phyloP scores from a whole-genome alignment of 2,888 invertebrate genomes.

The Paralinhomoeus sp. region DNA sequence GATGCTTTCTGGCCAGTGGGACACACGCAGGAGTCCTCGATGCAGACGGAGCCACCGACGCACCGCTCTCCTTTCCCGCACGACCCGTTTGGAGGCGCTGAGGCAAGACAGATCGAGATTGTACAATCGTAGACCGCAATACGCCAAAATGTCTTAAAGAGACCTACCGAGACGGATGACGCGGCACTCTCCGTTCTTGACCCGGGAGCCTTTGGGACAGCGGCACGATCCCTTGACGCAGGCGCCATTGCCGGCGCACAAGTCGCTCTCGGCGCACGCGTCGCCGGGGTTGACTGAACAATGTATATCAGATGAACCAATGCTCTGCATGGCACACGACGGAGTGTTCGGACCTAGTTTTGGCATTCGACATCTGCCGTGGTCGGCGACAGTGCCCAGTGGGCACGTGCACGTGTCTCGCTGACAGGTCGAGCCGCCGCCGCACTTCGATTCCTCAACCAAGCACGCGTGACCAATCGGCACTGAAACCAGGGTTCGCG shows the following conservation, averaged over 20 bases:
- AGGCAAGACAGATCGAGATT: background rate
- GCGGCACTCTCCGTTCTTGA: background rate
- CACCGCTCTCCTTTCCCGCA: slow-evolving; percentile 11
- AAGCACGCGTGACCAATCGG: too few species aligned
- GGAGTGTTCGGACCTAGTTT: background rate
- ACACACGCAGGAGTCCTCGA: background rate
- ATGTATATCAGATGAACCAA: too few species aligned
- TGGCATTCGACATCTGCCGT: slow-evolving; percentile 11
- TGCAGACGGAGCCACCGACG: slow-evolving; percentile 3
- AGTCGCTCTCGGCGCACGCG: background rate
- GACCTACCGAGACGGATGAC: background rate
- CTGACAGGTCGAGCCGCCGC: slow-evolving; percentile 10
- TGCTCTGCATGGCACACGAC: too few species aligned
- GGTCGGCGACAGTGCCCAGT: slow-evolving; percentile 8
- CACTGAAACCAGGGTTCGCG: too few species aligned
- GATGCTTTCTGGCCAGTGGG: too few species aligned
- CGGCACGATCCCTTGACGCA: background rate
- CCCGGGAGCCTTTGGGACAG: background rate
- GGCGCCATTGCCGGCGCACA: slow-evolving; percentile 1
- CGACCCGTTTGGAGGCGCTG: background rate
- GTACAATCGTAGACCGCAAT: too few species aligned
- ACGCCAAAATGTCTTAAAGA: too few species aligned
- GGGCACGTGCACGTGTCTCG: slow-evolving; percentile 14
- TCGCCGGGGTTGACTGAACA: background rate
- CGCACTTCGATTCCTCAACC: slow-evolving; percentile 4